Evolutionary conservation across 2,888 invertebrate genomes (phyloP).

Genomic region (Caenorhabditis afra): DNA sequence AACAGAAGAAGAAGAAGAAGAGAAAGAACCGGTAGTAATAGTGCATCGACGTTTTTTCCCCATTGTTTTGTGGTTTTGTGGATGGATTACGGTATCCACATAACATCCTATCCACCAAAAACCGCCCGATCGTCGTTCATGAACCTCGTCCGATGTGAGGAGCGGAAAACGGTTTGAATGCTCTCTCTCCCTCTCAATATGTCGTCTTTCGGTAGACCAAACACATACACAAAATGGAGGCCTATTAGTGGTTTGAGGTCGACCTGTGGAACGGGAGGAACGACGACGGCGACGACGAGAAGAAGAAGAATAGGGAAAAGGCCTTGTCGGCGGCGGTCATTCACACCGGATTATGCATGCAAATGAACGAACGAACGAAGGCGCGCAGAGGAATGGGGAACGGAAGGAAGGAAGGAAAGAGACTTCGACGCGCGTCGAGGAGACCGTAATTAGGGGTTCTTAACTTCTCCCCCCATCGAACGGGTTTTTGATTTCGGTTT

Average conservation of each 20-base stretch:
- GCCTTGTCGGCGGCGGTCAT: slow-evolving; percentile 24
- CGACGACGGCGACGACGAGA: background rate
- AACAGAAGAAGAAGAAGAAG: too few species aligned
- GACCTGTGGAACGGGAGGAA: background rate
- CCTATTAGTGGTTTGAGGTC: slow-evolving; percentile 58
- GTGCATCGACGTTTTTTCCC: background rate
- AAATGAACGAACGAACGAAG: slow-evolving; percentile 8
- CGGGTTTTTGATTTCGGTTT: slow-evolving; percentile 13
- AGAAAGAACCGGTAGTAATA: too few species aligned
- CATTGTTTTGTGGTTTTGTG: too few species aligned
- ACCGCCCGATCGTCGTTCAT: background rate
- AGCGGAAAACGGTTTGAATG: too few species aligned
- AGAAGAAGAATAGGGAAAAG: too few species aligned
- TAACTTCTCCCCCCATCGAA: too few species aligned
- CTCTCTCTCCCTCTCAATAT: slow-evolving; percentile 3
- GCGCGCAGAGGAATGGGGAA: background rate
- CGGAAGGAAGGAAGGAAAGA: slow-evolving; percentile 7
- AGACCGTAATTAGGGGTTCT: slow-evolving; percentile 8
- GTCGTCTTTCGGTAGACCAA: slow-evolving; percentile 8
- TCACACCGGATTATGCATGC: slow-evolving; percentile 52
- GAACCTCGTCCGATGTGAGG: too few species aligned
- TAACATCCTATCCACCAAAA: too few species aligned
- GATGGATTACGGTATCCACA: too few species aligned
- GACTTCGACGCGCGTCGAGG: too few species aligned
- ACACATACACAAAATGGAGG: slow-evolving; percentile 51